A percentile compares a stretch with the other conserved stretches of the same genome.
Conservation (phyloP, 1,140 invertebrate genomes). For the Phthorimaea operculella region DNA sequence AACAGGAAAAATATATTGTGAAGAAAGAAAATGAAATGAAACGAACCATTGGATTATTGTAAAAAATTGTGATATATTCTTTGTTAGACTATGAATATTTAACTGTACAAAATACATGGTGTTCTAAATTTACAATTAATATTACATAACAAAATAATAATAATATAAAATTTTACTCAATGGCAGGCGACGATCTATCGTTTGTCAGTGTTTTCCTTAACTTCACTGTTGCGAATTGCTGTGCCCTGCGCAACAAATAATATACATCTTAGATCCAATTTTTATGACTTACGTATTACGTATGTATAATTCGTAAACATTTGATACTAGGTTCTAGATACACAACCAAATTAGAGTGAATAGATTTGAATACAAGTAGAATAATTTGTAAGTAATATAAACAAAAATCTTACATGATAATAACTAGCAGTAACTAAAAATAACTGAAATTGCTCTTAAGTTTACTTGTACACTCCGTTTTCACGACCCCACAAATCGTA, state of each 20-base stretch:
- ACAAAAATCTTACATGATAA: conserved; percentile 12
- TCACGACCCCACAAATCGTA: conserved; percentile 84
- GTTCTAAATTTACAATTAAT: conserved; percentile 62
- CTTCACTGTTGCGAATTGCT: conserved; percentile 87
- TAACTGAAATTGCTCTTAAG: conserved; percentile 25
- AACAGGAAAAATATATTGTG: not conserved
- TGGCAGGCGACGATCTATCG: conserved; percentile 82
- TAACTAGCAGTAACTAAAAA: conserved; percentile 8
- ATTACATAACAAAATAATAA: conserved; percentile 61
- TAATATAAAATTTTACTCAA: conserved; percentile 66
- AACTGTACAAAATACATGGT: conserved; percentile 66
- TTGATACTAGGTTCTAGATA: not conserved
- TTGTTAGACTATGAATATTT: conserved; percentile 67
- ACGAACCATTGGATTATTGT: conserved; percentile 43
- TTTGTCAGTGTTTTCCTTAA: conserved; percentile 87
- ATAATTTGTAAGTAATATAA: conserved; percentile 15
- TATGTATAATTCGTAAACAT: not conserved
- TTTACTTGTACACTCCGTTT: conserved; percentile 59
- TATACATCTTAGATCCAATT: conserved; percentile 15
- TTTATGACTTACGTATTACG: conserved; percentile 8
- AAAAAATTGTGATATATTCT: conserved; percentile 67
- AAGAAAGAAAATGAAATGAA: conserved; percentile 28
- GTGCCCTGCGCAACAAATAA: conserved; percentile 71
- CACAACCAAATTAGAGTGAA: conserved; percentile 9
- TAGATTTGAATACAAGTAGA: conserved; percentile 5